Evolutionary conservation across 2,888 invertebrate species (phyloP).

Genomic region (Watsonalla binaria): DNA sequence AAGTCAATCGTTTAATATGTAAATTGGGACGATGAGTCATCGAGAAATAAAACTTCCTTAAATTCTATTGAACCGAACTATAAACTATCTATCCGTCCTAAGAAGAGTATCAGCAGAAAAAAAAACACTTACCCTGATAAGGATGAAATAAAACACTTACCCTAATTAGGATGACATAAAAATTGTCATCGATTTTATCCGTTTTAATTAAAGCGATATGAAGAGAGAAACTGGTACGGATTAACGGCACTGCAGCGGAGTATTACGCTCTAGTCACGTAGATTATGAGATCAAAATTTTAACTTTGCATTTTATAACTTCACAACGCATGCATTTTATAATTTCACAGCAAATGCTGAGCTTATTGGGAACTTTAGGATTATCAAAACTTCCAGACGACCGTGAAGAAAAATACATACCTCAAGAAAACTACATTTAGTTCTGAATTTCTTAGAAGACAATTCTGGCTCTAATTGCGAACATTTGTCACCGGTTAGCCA

Average conservation of each 20-base stretch:
- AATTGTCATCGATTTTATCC: background rate
- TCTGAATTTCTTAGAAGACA: background rate
- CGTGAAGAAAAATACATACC: too few relatives aligned
- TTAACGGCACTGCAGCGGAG: conserved; percentile 7
- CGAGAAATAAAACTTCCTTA: background rate
- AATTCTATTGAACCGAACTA: too few relatives aligned
- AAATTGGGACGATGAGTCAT: background rate
- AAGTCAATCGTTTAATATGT: conserved; percentile 1
- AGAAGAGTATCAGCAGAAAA: too few relatives aligned
- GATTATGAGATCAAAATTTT: conserved; percentile 25
- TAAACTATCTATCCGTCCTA: too few relatives aligned
- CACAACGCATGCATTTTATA: conserved; percentile 19
- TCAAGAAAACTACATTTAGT: background rate
- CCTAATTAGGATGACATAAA: background rate
- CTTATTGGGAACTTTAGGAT: too few relatives aligned
- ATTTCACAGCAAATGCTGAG: conserved; percentile 8
- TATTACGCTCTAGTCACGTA: conserved; percentile 29
- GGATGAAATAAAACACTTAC: background rate
- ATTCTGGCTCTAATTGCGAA: background rate
- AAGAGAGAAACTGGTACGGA: background rate
- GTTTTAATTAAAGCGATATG: background rate
- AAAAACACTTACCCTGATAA: too few relatives aligned
- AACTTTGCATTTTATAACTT: conserved; percentile 24
- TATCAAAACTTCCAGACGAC: too few relatives aligned
- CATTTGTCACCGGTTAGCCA: background rate